Conservation (phyloP, 1,140 invertebrate species). For the Berghia stephanieae region DNA sequence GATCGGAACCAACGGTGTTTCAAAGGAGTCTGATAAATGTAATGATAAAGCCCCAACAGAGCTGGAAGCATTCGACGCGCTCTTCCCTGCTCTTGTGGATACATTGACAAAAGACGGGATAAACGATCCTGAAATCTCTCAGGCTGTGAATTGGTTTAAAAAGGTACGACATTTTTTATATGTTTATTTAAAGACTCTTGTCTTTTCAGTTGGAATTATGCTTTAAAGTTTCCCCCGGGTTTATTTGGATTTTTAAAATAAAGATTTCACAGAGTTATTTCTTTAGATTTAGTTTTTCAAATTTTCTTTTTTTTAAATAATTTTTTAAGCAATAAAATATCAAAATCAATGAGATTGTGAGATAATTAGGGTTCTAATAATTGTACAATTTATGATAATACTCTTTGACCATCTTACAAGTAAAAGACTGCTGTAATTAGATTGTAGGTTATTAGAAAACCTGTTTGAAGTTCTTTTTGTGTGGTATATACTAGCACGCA, state of each 20-base stretch:
- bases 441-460: too few relatives aligned
- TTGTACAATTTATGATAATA: too few relatives aligned
- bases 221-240: not conserved
- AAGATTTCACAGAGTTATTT: not conserved
- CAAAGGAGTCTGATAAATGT: too few relatives aligned
- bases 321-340: too few relatives aligned
- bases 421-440: too few relatives aligned
- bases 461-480: too few relatives aligned
- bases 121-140: constrained; percentile 45
- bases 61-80: constrained; percentile 53
- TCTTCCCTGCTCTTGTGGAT: constrained; percentile 56
- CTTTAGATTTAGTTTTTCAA: not conserved
- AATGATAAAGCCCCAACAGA: constrained; percentile 38
- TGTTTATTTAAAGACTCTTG: not conserved
- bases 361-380: too few relatives aligned
- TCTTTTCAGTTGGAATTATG: not conserved
- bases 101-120: constrained; percentile 43
- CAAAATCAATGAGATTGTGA: too few relatives aligned
- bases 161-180: constrained; percentile 38
- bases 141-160: constrained; percentile 55
- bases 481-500: too few relatives aligned
- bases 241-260: not conserved
- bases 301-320: not conserved
- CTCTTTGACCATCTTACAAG: too few relatives aligned
- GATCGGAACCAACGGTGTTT: too few relatives aligned